Conservation (phyloP, 2,888 invertebrate species). For the Agrenia bidenticulata region DNA sequence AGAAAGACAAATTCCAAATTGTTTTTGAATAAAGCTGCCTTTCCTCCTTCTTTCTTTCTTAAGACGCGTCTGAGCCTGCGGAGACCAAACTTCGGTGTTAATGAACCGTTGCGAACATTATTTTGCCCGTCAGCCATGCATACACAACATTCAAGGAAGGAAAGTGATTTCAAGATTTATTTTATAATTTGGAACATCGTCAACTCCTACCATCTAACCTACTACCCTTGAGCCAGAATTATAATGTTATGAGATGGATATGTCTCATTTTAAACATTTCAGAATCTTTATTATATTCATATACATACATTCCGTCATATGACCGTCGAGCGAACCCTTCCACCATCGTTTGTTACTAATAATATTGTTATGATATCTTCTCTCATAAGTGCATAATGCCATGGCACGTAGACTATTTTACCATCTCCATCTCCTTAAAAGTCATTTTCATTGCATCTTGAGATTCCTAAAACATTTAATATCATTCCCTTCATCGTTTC, state of each 20-base stretch:
- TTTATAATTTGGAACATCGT: constrained; percentile 19
- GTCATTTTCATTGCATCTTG: too few relatives aligned
- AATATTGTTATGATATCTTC: too few relatives aligned
- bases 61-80: not conserved
- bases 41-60: not conserved
- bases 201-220: not conserved
- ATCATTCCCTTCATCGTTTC: too few relatives aligned
- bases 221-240: not conserved
- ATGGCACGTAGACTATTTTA: too few relatives aligned
- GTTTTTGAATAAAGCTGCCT: not conserved
- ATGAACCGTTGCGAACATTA: constrained; percentile 17
- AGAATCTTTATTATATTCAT: not conserved
- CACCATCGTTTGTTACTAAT: too few relatives aligned
- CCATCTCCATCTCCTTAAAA: too few relatives aligned
- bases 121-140: constrained; percentile 17
- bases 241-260: not conserved
- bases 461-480: too few relatives aligned
- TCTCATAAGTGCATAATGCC: too few relatives aligned
- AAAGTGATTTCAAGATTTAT: constrained; percentile 17
- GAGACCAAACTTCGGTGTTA: not conserved
- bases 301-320: too few relatives aligned
- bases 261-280: not conserved
- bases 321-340: too few relatives aligned
- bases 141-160: constrained; percentile 14
- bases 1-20: too few relatives aligned